Evolutionary conservation across 2,888 invertebrate species (phyloP), one percentile per base, ranked within the genome.

Genomic region (Scaptomyza polygonia): DNA sequence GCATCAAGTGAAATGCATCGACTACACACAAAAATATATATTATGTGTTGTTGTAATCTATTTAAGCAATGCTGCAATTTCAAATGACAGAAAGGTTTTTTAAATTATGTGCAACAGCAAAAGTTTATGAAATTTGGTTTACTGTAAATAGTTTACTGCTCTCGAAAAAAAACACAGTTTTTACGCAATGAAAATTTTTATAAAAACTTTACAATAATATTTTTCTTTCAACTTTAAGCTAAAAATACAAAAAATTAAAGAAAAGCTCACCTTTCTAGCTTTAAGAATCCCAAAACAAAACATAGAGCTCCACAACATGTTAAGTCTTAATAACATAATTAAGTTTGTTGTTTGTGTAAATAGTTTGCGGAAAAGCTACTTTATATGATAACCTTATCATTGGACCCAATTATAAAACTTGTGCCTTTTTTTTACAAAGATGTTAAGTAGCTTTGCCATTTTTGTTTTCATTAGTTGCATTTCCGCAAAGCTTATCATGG

Each of bases 381-480:
- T 21, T 3, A 21, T 21, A 5, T 14, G 16, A 16, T 21, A 34
- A 21, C n/a, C 16, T 16, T 21, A 34, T 3, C 11, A 12, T 25
- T n/a, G 5, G n/a, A 5, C 34, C 7, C 45, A 71, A 71, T 56
- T 72, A 76, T 54, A 43, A 61, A 42, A 59, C 66, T 42, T 11
- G 6, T 18, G 36, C 25, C 30, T 32, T 32, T 58, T 32, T 43
- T 39, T n/a, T n/a, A n/a, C n/a, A n/a, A 29, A 27, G 12, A 45
- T 43, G 7, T 21, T 36, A 57, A 58, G 39, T 43, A 52, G 34
- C 11, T 53, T 49, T 21, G 75, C 69, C 48, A 63, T 44, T 56
- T 47, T 29, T 47, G 42, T 11, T 54, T 51, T 57, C 67, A 67
- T 74, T 77, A 54, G 58, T 72, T 72, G 40, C 52, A 42, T 44